phyloP scores from a whole-genome alignment of 2,113 vertebrate species.

The Beaufortia kweichowensis region DNA sequence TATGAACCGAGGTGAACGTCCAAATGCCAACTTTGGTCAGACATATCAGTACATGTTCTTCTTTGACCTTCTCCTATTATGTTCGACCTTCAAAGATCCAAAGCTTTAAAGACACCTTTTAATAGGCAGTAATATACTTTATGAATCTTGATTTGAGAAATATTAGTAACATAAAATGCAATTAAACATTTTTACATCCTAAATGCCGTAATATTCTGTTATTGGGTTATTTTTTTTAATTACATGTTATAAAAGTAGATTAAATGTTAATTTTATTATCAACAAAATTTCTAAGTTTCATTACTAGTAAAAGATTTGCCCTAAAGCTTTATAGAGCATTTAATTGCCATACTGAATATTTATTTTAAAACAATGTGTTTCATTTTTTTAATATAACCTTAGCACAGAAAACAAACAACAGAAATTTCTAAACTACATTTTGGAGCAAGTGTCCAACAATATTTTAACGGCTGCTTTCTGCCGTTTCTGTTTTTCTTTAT shows the following conservation, averaged over 20 bases:
- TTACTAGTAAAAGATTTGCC: neutral
- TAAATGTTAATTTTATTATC: too few species aligned
- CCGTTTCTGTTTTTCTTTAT: too few species aligned
- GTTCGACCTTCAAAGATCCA: too few species aligned
- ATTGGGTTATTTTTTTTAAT: too few species aligned
- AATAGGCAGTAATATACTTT: neutral
- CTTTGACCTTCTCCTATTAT: too few species aligned
- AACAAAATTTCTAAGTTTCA: too few species aligned
- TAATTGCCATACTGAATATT: neutral
- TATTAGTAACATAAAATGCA: neutral
- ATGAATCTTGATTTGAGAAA: neutral
- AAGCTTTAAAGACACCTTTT: neutral
- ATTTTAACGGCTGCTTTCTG: too few species aligned
- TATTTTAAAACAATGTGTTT: neutral
- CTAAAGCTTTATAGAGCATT: neutral
- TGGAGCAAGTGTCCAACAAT: too few species aligned
- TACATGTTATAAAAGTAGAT: too few species aligned
- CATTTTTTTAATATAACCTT: neutral
- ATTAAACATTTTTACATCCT: neutral
- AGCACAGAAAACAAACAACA: neutral
- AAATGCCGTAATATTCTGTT: too few species aligned
- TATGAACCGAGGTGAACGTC: too few species aligned
- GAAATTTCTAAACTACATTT: neutral
- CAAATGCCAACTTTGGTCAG: neutral
- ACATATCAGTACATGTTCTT: too few species aligned